A percentile compares a stretch with the other conserved stretches of the same genome.
Evolutionary conservation across 2,797 vertebrate genomes (phyloP).

Genomic region (Triplophysa bombifrons): DNA sequence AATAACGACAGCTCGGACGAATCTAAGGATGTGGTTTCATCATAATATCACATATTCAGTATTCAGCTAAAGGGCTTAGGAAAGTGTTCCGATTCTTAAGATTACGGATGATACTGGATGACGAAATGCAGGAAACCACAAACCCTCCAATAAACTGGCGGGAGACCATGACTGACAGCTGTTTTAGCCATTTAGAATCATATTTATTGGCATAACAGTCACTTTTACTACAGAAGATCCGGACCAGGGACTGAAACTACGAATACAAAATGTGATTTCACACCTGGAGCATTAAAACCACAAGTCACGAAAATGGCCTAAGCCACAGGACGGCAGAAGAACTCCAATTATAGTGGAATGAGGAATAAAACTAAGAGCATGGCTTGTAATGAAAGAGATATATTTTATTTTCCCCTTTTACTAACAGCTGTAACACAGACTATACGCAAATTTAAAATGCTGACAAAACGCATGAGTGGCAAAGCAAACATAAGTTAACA

Average conservation of each 20-base stretch:
- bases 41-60: conserved; percentile 55
- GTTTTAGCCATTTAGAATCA: conserved; percentile 67
- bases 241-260: conserved; percentile 52
- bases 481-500: no score
- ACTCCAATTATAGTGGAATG: conserved; percentile 39
- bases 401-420: neutral
- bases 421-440: neutral
- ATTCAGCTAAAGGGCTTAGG: conserved; percentile 61
- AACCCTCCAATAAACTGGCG: conserved; percentile 70
- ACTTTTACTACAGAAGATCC: conserved; percentile 62
- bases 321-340: conserved; percentile 36
- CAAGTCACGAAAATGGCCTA: conserved; percentile 53
- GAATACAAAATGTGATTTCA: conserved; percentile 60
- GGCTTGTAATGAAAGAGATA: conserved; percentile 28
- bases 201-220: conserved; percentile 62
- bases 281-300: conserved; percentile 59
- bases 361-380: conserved; percentile 42
- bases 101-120: conserved; percentile 68
- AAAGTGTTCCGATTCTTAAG: conserved; percentile 68
- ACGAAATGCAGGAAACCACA: conserved; percentile 73
- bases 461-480: no score
- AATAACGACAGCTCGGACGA: conserved; percentile 54
- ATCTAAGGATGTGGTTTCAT: conserved; percentile 55
- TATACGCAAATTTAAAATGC: neutral
- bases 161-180: conserved; percentile 70